Base-by-base conservation (phyloP, 2,113 vertebrate species). In the Coturnix japonica region DNA sequence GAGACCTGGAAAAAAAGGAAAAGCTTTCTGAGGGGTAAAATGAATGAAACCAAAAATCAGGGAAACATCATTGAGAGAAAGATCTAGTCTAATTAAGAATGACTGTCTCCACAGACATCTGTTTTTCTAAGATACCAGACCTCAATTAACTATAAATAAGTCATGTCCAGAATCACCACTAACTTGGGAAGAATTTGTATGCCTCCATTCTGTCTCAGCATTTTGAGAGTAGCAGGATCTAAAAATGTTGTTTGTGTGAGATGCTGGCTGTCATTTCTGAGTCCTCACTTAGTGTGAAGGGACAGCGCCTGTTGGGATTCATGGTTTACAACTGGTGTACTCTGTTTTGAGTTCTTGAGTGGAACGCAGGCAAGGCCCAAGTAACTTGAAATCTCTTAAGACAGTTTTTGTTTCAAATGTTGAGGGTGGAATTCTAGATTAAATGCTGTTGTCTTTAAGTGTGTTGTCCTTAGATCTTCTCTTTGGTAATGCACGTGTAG, bases 401-500 rank as follows among this genome's bases (percentile, higher is more conserved):
- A 35, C 20, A 47, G 31, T 19, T 81, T 90, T 73, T 91, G 9
- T 78, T 91, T n/a, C 69, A 43, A 89, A 44, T 91, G 43, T 15
- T 72, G 39, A 2, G 22, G 72, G 20, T 85, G n/a, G 6, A 49
- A n/a, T 5, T 60, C 13, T 39, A 76, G 35, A 53, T 91, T 63
- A 89, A 87, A 79, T 64, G 26, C 71, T 94, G 81, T 89, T 64
- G 79, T 76, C 26, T 72, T 57, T 53, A 72, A 72, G 30, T 69
- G 30, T 75, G 39, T 79, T 79, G n/a, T 69, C 81, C 71, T 91
- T 83, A 85, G 83, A 92, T 88, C 59, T 78, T 84, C 26, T 67
- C 10, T 91, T 89, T 44, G 53, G 22, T 69, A 85, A 73, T 0
- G 0, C 35, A 31, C 69, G 30, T 73, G 39, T 72, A 65, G 43